phyloP scores from a whole-genome alignment of 30 jellyfish, hydroid and myxozoan genomes.

The Nemopilema nomurai region DNA sequence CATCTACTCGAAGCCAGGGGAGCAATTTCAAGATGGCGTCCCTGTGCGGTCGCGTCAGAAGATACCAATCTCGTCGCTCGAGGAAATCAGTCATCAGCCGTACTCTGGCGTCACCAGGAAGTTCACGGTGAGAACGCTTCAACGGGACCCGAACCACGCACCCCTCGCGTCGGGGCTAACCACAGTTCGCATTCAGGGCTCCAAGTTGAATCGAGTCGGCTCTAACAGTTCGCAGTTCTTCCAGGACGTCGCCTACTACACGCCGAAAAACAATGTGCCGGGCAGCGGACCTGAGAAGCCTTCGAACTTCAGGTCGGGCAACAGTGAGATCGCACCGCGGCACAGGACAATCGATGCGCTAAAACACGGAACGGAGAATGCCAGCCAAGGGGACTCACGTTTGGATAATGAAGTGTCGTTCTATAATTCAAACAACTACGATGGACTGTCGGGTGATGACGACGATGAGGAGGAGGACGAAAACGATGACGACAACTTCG shows the following conservation, averaged over 20 bases:
- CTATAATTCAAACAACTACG: slow-evolving; percentile 3
- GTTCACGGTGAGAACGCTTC: slow-evolving; percentile 60
- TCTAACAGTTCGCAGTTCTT: slow-evolving; percentile 2
- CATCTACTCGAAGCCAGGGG: slow-evolving; percentile 50
- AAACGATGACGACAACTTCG: background rate
- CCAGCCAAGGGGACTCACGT: background rate
- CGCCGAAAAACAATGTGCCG: background rate
- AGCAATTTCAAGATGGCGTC: slow-evolving; percentile 32
- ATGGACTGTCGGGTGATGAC: slow-evolving; percentile 56
- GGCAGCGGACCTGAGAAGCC: background rate
- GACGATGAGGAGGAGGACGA: slow-evolving; percentile 46
- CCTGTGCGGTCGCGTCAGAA: slow-evolving; percentile 1
- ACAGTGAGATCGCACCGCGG: background rate
- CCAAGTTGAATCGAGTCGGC: slow-evolving; percentile 20
- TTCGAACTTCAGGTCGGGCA: background rate
- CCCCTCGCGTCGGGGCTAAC: slow-evolving; percentile 62
- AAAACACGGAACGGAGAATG: background rate
- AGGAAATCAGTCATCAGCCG: slow-evolving; percentile 32
- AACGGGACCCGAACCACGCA: slow-evolving; percentile 37
- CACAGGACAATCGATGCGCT: background rate
- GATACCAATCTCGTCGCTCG: slow-evolving; percentile 24
- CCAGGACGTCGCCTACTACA: slow-evolving; percentile 17
- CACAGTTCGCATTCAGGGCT: slow-evolving; percentile 85
- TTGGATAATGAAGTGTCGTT: background rate
- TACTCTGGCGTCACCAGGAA: slow-evolving; percentile 62